phyloP scores from a whole-genome alignment of 2,888 invertebrate genomes.

The Ichneumoninae sp. region DNA sequence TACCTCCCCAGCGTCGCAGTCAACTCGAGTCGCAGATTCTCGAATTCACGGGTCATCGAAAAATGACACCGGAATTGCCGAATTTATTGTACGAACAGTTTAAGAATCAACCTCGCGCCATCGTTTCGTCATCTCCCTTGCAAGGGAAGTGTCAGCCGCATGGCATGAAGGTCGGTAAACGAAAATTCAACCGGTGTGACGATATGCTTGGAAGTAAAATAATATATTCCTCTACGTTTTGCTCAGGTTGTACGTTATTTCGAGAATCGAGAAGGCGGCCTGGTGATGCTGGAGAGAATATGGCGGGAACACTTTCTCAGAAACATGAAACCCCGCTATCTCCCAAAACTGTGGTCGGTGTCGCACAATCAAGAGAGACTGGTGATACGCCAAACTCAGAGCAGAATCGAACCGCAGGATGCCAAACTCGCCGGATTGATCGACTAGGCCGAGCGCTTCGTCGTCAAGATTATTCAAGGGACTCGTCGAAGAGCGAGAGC shows the following conservation, averaged over 20 bases:
- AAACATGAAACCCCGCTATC: slow-evolving; percentile 89
- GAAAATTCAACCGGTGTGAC: slow-evolving; percentile 15
- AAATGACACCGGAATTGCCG: slow-evolving; percentile 73
- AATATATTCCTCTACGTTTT: neutral
- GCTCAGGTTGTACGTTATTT: slow-evolving; percentile 87
- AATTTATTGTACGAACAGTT: slow-evolving; percentile 74
- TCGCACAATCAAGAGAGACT: slow-evolving; percentile 89
- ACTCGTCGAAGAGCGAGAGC: slow-evolving; percentile 80
- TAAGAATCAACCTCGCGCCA: slow-evolving; percentile 60
- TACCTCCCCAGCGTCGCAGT: slow-evolving; percentile 75
- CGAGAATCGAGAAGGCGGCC: slow-evolving; percentile 85
- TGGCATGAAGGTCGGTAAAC: slow-evolving; percentile 75
- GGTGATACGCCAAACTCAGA: slow-evolving; percentile 79
- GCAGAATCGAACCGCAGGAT: slow-evolving; percentile 80
- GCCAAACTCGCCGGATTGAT: slow-evolving; percentile 79
- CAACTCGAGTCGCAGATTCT: slow-evolving; percentile 77
- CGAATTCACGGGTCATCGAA: slow-evolving; percentile 73
- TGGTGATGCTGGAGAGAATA: slow-evolving; percentile 88
- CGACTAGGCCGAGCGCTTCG: slow-evolving; percentile 50
- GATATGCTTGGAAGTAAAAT: neutral
- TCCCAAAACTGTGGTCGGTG: slow-evolving; percentile 92
- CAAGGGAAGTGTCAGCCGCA: slow-evolving; percentile 75
- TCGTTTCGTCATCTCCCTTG: slow-evolving; percentile 45
- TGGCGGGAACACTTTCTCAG: slow-evolving; percentile 92
- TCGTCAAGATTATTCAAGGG: slow-evolving; percentile 63